Evolutionary conservation across 1,140 invertebrate species (phyloP).

Genomic region (Zaprionus taronus): DNA sequence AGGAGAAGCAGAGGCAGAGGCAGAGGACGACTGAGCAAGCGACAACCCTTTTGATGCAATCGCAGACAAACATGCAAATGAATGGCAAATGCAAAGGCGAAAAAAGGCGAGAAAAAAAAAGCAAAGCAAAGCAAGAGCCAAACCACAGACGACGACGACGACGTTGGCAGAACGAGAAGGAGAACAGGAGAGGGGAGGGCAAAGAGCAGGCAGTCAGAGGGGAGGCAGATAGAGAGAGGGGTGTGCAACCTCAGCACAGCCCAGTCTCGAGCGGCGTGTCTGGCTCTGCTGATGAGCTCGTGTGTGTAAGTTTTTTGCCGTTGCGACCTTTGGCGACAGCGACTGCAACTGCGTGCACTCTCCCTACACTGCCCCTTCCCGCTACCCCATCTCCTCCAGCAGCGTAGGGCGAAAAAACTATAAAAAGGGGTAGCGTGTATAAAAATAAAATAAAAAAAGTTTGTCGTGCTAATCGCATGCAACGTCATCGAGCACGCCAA

Average conservation of each 20-base stretch:
- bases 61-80: slow-evolving; percentile 70
- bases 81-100: slow-evolving; percentile 67
- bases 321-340: slow-evolving; percentile 68
- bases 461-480: slow-evolving; percentile 37
- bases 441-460: slow-evolving; percentile 28
- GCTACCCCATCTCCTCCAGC: background rate
- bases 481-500: slow-evolving; percentile 52
- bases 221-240: background rate
- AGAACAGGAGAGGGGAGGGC: background rate
- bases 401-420: slow-evolving; percentile 13
- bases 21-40: too few relatives aligned
- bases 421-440: background rate
- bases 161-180: background rate
- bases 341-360: slow-evolving; percentile 39
- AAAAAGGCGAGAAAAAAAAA: slow-evolving; percentile 42
- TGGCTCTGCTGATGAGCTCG: slow-evolving; percentile 37
- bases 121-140: slow-evolving; percentile 37
- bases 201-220: background rate
- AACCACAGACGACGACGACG: slow-evolving; percentile 63
- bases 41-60: slow-evolving; percentile 50
- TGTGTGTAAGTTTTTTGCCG: slow-evolving; percentile 39
- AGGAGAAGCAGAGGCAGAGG: too few relatives aligned
- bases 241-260: slow-evolving; percentile 62
- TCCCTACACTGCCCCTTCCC: background rate
- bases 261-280: slow-evolving; percentile 53